phyloP scores from a whole-genome alignment of 1,140 invertebrate species.

The Drosophila hydei region DNA sequence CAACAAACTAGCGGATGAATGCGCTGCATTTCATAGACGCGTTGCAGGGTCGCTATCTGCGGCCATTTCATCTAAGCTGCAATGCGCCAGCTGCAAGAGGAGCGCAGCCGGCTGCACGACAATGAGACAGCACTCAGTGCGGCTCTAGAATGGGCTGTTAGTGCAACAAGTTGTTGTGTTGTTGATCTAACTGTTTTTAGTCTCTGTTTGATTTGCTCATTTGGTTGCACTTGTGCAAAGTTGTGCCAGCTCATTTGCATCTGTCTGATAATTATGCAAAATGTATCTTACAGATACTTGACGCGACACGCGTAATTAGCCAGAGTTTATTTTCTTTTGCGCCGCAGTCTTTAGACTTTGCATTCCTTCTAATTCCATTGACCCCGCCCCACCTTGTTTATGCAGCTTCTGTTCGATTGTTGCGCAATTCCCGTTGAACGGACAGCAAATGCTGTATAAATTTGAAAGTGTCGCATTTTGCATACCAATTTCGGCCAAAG shows the following conservation, averaged over 20 bases:
- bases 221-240: slow-evolving; percentile 41
- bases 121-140: slow-evolving; percentile 17
- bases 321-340: slow-evolving; percentile 20
- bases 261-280: slow-evolving; percentile 43
- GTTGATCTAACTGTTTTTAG: slow-evolving; percentile 27
- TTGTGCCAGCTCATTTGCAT: slow-evolving; percentile 32
- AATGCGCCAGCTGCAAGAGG: slow-evolving; percentile 48
- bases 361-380: slow-evolving; percentile 23
- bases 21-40: slow-evolving; percentile 42
- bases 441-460: not conserved
- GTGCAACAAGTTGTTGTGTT: slow-evolving; percentile 56
- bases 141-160: slow-evolving; percentile 40
- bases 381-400: slow-evolving; percentile 19
- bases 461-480: slow-evolving; percentile 6
- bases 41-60: slow-evolving; percentile 46
- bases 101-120: slow-evolving; percentile 32
- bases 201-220: slow-evolving; percentile 60
- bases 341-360: not conserved
- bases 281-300: slow-evolving; percentile 48
- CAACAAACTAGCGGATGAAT: slow-evolving; percentile 24
- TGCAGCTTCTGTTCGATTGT: no score
- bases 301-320: slow-evolving; percentile 54
- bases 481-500: slow-evolving; percentile 2
- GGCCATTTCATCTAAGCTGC: slow-evolving; percentile 70
- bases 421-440: no score